Evolutionary conservation across 2,113 vertebrate species (phyloP).

Genomic region (Pseudonaja textilis): DNA sequence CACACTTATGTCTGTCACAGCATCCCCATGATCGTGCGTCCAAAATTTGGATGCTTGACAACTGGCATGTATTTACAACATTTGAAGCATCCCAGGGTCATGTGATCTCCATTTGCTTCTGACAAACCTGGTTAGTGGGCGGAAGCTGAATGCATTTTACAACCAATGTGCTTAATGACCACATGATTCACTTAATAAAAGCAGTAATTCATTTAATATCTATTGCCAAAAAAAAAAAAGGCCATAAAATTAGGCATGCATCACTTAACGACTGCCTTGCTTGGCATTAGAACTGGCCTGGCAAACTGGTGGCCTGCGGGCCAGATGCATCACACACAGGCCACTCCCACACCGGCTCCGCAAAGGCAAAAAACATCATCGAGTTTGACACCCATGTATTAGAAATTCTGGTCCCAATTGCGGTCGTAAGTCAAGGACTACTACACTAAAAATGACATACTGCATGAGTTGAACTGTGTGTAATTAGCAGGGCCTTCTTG

Average conservation of each 20-base stretch:
- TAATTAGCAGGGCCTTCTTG: not conserved
- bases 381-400: not conserved
- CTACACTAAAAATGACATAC: not conserved
- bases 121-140: not conserved
- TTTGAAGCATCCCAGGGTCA: not conserved
- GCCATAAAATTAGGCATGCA: no score
- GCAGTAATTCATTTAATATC: no score
- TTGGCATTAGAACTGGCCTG: no score
- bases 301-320: no score
- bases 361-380: no score
- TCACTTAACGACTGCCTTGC: no score
- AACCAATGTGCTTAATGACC: no score
- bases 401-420: not conserved
- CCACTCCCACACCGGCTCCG: no score
- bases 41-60: not conserved
- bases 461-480: not conserved
- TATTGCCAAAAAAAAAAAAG: no score
- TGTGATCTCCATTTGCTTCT: not conserved
- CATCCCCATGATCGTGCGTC: not conserved
- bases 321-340: no score
- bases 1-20: not conserved
- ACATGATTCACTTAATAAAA: no score
- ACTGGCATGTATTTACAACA: not conserved
- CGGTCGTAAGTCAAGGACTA: not conserved
- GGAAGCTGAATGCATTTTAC: no score